Evolutionary conservation across 2,113 vertebrate species (phyloP).

Genomic region (Isichthys henryi): DNA sequence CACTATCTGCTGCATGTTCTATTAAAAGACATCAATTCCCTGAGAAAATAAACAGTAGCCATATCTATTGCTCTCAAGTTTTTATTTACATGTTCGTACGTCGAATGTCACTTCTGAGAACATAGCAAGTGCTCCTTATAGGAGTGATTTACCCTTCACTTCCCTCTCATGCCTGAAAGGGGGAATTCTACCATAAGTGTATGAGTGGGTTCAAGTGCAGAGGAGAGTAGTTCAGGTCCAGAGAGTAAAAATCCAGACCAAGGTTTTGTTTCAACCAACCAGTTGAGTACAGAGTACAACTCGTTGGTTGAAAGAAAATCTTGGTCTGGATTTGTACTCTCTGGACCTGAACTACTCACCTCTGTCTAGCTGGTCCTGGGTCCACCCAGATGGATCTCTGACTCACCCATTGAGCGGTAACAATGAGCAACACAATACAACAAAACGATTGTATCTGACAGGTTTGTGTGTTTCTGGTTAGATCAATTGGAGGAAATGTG

Average conservation of each 20-base stretch:
- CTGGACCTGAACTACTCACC: neutral
- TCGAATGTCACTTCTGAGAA: neutral
- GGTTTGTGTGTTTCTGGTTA: too few relatives aligned
- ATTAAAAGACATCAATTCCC: conserved; percentile 8
- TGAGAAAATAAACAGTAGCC: neutral
- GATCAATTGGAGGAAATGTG: too few relatives aligned
- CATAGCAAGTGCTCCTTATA: neutral
- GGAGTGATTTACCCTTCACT: neutral
- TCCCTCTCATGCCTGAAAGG: neutral
- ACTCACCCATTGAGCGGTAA: too few relatives aligned
- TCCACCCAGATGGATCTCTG: too few relatives aligned
- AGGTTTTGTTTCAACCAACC: neutral
- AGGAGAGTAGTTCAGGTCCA: neutral
- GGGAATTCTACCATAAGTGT: neutral
- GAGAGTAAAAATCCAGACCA: neutral
- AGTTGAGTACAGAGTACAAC: neutral
- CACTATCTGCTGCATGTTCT: neutral
- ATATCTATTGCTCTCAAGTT: neutral
- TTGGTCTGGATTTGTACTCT: neutral
- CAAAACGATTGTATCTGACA: too few relatives aligned
- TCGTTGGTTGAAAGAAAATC: neutral
- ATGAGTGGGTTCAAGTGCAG: neutral
- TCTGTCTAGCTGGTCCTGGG: too few relatives aligned
- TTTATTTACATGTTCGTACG: neutral
- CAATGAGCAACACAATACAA: too few relatives aligned